Evolutionary conservation across 2,113 vertebrate species (phyloP).

Genomic region (zebrafish (Danio rerio)): GRCz12tu NC_133179.1:12248001-12248500

Average conservation of each 20-base stretch:
- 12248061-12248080: constrained; percentile 54
- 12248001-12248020: constrained; percentile 4
- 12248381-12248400: too few relatives aligned
- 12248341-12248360: constrained; percentile 37
- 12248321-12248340: constrained; percentile 19
- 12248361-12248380: too few relatives aligned
- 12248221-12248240: neutral
- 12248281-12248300: neutral
- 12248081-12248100: constrained; percentile 49
- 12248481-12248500: too few relatives aligned
- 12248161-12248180: neutral
- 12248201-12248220: neutral
- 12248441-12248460: too few relatives aligned
- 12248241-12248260: neutral
- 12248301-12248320: constrained; percentile 47
- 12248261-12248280: neutral
- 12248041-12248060: neutral
- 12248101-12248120: constrained; percentile 30
- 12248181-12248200: constrained; percentile 4
- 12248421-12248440: too few relatives aligned
- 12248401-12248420: too few relatives aligned
- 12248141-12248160: neutral
- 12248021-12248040: constrained; percentile 15
- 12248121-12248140: constrained; percentile 49
- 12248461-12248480: too few relatives aligned